Evolutionary conservation across 2,888 invertebrate genomes (phyloP).

Genomic region (Lamproptera curius): DNA sequence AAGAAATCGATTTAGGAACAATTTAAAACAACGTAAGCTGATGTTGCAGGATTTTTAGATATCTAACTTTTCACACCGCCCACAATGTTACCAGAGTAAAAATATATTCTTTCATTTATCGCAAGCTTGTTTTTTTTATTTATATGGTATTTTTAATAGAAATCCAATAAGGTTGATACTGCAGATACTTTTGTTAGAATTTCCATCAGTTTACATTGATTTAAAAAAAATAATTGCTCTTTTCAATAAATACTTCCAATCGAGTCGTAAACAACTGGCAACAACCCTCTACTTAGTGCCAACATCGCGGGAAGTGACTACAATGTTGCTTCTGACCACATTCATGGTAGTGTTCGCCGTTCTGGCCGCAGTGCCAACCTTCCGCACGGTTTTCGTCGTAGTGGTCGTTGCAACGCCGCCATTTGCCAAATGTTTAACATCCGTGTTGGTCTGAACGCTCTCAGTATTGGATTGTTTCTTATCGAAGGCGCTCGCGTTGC

Average conservation of each 20-base stretch:
- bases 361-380: constrained; percentile 58
- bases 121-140: not conserved
- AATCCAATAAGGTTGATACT: not conserved
- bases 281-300: constrained; percentile 66
- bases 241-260: too few relatives aligned
- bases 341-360: constrained; percentile 55
- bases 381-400: constrained; percentile 61
- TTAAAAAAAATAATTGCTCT: not conserved
- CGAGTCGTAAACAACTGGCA: too few relatives aligned
- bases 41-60: too few relatives aligned
- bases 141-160: not conserved
- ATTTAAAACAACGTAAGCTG: not conserved
- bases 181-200: constrained; percentile 5
- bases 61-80: too few relatives aligned
- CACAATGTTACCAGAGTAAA: too few relatives aligned
- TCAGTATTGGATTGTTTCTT: constrained; percentile 51
- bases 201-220: not conserved
- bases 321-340: constrained; percentile 57
- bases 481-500: constrained; percentile 54
- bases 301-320: constrained; percentile 61
- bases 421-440: constrained; percentile 59
- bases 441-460: constrained; percentile 56
- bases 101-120: not conserved
- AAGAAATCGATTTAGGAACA: not conserved
- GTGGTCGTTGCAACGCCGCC: constrained; percentile 63